These are phyloP conservation scores for Oeneis ivallda DNA, from an alignment of 2,888 invertebrate genomes.

Conservation along the genomic window DNA sequence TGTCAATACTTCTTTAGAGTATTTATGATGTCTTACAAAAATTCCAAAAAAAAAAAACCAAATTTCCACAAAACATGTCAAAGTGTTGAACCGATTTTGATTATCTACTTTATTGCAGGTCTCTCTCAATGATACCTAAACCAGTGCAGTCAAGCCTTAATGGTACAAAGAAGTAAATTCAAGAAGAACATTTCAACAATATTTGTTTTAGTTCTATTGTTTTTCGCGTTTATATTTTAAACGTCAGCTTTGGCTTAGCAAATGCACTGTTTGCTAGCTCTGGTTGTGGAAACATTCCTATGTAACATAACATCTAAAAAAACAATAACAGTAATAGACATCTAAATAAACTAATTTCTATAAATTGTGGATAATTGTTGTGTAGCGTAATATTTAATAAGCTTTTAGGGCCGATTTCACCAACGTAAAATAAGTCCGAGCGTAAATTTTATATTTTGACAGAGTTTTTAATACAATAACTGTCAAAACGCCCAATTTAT, in stretches of 20 bases:
- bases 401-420: too few relatives aligned
- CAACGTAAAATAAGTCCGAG: too few relatives aligned
- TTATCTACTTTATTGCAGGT: constrained; percentile 59
- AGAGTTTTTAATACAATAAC: too few relatives aligned
- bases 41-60: background rate
- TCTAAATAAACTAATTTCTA: constrained; percentile 23
- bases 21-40: background rate
- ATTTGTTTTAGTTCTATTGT: constrained; percentile 21
- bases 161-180: constrained; percentile 62
- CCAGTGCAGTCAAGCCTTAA: constrained; percentile 70
- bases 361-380: constrained; percentile 11
- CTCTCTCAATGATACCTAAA: constrained; percentile 71
- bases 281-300: constrained; percentile 24
- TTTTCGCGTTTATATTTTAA: constrained; percentile 24
- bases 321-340: constrained; percentile 14
- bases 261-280: constrained; percentile 37
- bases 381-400: too few relatives aligned
- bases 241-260: constrained; percentile 39
- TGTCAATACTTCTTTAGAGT: background rate
- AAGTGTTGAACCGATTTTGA: background rate
- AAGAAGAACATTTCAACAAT: constrained; percentile 8
- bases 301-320: too few relatives aligned
- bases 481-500: too few relatives aligned
- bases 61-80: constrained; percentile 20
- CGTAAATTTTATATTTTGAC: too few relatives aligned